Conservation (phyloP, 2,888 invertebrate species). For the Chesias legatella region DNA sequence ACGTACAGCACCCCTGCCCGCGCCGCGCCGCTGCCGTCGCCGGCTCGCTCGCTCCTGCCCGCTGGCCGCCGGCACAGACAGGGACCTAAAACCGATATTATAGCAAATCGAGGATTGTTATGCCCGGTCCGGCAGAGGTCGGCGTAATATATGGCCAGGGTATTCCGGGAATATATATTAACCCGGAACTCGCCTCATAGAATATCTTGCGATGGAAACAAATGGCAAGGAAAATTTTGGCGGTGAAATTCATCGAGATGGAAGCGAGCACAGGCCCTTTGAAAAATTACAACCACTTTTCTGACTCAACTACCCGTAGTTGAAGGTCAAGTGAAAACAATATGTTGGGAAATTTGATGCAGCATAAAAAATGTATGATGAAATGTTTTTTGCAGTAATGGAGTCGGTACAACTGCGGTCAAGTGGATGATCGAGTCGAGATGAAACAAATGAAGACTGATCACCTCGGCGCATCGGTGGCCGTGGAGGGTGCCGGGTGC, state of each 20-base stretch:
- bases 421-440: slow-evolving; percentile 51
- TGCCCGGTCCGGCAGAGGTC: slow-evolving; percentile 81
- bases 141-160: slow-evolving; percentile 81
- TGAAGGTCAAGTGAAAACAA: slow-evolving; percentile 24
- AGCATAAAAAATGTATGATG: slow-evolving; percentile 8
- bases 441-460: slow-evolving; percentile 74
- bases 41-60: slow-evolving; percentile 59
- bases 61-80: slow-evolving; percentile 52
- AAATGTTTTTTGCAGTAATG: slow-evolving; percentile 31
- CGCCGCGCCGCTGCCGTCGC: slow-evolving; percentile 46
- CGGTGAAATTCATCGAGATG: slow-evolving; percentile 62
- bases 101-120: slow-evolving; percentile 82
- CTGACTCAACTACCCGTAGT: slow-evolving; percentile 30
- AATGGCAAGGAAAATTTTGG: slow-evolving; percentile 79
- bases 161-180: slow-evolving; percentile 81
- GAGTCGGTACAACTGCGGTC: slow-evolving; percentile 38
- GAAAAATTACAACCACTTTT: slow-evolving; percentile 65
- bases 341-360: slow-evolving; percentile 13
- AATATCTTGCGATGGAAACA: slow-evolving; percentile 80
- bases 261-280: slow-evolving; percentile 50
- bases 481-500: slow-evolving; percentile 28
- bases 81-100: slow-evolving; percentile 75
- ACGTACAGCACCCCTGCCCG: slow-evolving; percentile 77
- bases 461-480: slow-evolving; percentile 55
- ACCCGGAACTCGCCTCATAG: slow-evolving; percentile 79